A percentile compares a stretch with the other conserved stretches of the same genome.
phyloP scores from a whole-genome alignment of 2,797 vertebrate species.

The Thamnophis elegans region DNA sequence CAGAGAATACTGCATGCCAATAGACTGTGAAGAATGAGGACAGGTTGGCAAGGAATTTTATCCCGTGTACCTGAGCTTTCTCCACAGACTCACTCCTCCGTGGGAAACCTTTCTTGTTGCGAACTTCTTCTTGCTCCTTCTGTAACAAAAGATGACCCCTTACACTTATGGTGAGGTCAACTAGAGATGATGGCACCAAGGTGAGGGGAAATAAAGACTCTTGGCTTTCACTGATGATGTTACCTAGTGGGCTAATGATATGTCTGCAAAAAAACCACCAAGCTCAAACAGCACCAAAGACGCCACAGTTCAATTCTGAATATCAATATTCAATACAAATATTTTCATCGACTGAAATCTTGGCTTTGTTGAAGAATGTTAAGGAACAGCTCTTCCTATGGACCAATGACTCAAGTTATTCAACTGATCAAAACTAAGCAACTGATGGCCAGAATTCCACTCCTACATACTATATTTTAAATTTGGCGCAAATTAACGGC shows the following conservation, averaged over 20 bases:
- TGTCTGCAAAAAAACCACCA: neutral
- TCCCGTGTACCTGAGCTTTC: conserved; percentile 77
- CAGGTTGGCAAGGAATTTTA: neutral
- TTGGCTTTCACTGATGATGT: neutral
- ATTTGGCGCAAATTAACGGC: no score
- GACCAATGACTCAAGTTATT: neutral
- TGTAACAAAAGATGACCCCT: conserved; percentile 35
- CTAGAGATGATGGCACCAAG: neutral
- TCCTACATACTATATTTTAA: neutral
- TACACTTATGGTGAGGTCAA: neutral
- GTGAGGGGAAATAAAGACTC: neutral
- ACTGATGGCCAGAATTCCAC: neutral
- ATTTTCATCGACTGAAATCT: neutral
- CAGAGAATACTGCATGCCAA: neutral
- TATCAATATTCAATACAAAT: neutral
- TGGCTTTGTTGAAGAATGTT: rapidly evolving
- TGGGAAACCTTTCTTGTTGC: conserved; percentile 65
- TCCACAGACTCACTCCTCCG: conserved; percentile 83
- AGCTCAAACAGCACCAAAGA: neutral
- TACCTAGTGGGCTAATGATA: neutral
- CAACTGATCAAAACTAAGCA: neutral
- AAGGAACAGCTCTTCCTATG: neutral
- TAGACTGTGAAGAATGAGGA: neutral
- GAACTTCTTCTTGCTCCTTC: conserved; percentile 74
- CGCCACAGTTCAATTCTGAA: neutral